A percentile compares a stretch with the other conserved stretches of the same genome.
phyloP scores from a whole-genome alignment of 2,797 vertebrate species.

The Thalassophryne amazonica region DNA sequence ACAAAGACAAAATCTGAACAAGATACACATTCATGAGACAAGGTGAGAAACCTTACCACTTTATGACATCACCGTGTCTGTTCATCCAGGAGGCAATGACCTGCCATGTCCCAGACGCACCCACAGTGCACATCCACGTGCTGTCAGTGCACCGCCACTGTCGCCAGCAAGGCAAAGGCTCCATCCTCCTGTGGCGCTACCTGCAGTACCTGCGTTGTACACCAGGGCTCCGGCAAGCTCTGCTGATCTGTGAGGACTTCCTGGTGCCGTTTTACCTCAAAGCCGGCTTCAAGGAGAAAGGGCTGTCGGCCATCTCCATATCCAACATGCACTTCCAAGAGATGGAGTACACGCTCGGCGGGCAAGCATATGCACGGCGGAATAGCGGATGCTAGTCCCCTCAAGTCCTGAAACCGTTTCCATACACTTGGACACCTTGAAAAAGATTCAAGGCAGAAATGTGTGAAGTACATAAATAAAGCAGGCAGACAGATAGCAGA shows the following conservation, averaged over 20 bases:
- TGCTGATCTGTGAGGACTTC: slow-evolving; percentile 81
- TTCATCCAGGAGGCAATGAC: slow-evolving; percentile 74
- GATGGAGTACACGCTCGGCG: slow-evolving; percentile 75
- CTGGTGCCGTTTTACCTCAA: slow-evolving; percentile 80
- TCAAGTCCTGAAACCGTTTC: background rate
- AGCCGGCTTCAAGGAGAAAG: slow-evolving; percentile 79
- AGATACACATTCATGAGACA: background rate
- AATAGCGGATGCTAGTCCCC: slow-evolving; percentile 75
- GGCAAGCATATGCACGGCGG: slow-evolving; percentile 71
- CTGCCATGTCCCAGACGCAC: slow-evolving; percentile 64
- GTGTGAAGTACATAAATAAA: no score
- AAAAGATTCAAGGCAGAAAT: slow-evolving; percentile 39
- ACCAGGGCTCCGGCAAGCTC: slow-evolving; percentile 67
- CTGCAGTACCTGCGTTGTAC: slow-evolving; percentile 77
- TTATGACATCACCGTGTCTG: background rate
- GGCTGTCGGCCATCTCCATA: slow-evolving; percentile 70
- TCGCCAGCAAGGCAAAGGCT: slow-evolving; percentile 82
- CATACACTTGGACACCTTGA: slow-evolving; percentile 10
- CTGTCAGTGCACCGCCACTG: slow-evolving; percentile 80
- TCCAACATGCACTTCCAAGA: slow-evolving; percentile 74
- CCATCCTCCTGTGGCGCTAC: slow-evolving; percentile 82
- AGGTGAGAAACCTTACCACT: background rate
- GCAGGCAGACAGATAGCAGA: no score
- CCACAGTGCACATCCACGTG: slow-evolving; percentile 80
- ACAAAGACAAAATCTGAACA: background rate